These are phyloP conservation scores for Drosophila recens DNA, from an alignment of 2,888 invertebrate species.

Conservation along the genomic window DNA sequence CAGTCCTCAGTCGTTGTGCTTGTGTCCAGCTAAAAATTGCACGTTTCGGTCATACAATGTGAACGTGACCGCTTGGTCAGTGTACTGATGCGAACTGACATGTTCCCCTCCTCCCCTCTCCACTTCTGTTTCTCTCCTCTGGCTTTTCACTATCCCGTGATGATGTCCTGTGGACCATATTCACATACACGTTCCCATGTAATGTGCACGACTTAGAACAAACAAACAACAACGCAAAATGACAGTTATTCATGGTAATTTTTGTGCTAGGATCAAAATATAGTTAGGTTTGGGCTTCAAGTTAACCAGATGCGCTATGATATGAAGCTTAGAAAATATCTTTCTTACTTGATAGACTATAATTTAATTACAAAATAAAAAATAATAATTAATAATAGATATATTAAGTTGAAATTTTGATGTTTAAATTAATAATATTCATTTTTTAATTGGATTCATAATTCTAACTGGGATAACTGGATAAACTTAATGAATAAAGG, in stretches of 20 bases:
- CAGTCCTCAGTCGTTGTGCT: slow-evolving; percentile 10
- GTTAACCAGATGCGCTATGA: slow-evolving; percentile 32
- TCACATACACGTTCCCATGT: slow-evolving; percentile 61
- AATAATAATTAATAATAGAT: too few relatives aligned
- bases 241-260: slow-evolving; percentile 76
- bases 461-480: too few relatives aligned
- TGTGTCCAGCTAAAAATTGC: slow-evolving; percentile 65
- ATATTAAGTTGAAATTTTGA: too few relatives aligned
- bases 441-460: too few relatives aligned
- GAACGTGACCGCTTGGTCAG: slow-evolving; percentile 77
- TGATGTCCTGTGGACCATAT: slow-evolving; percentile 50
- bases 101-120: slow-evolving; percentile 7
- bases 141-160: slow-evolving; percentile 1
- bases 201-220: slow-evolving; percentile 65
- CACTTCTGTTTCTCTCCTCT: not conserved
- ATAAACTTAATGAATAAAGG: too few relatives aligned
- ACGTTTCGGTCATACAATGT: slow-evolving; percentile 76
- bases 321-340: not conserved
- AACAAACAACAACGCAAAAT: slow-evolving; percentile 56
- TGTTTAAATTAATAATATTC: too few relatives aligned
- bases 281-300: slow-evolving; percentile 6
- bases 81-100: slow-evolving; percentile 50
- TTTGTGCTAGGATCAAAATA: slow-evolving; percentile 34
- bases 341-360: not conserved
- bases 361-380: not conserved